Evolutionary conservation across 1,140 invertebrate species (phyloP).

Genomic region (Aphelenchoides fujianensis): DNA sequence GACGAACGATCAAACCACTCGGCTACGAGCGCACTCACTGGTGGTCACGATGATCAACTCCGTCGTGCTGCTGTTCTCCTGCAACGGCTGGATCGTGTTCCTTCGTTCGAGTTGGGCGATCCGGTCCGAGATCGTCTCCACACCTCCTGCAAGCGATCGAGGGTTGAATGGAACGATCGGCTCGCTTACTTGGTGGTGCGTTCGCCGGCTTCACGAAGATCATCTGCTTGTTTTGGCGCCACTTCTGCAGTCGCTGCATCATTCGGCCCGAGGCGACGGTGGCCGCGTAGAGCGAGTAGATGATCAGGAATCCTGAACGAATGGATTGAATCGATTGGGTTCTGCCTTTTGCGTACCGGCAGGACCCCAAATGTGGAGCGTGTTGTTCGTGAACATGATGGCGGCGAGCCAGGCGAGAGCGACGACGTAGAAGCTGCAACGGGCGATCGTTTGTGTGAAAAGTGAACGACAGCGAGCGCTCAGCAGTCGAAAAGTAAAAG

Average conservation of each 20-base stretch:
- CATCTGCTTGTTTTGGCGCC: neutral
- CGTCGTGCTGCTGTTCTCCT: neutral
- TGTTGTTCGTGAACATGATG: constrained; percentile 63
- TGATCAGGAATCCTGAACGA: constrained; percentile 13
- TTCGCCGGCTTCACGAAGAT: constrained; percentile 10
- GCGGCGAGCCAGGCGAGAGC: constrained; percentile 65
- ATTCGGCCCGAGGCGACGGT: neutral
- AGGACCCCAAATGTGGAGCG: constrained; percentile 63
- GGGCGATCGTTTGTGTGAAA: too few relatives aligned
- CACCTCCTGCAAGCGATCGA: too few relatives aligned
- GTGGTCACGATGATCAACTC: neutral
- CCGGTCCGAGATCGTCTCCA: too few relatives aligned
- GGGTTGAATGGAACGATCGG: neutral
- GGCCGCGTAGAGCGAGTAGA: constrained; percentile 1
- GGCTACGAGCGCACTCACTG: neutral
- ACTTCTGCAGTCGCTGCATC: constrained; percentile 11
- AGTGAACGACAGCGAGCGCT: too few relatives aligned
- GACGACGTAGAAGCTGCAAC: constrained; percentile 69
- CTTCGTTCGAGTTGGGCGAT: neutral
- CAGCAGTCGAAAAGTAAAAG: too few relatives aligned
- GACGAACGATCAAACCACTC: neutral
- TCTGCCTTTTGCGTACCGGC: too few relatives aligned
- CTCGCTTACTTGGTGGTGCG: neutral
- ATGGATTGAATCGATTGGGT: too few relatives aligned
- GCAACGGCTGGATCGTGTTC: neutral